Conservation (phyloP, 2,113 vertebrate genomes). For the Chaetorhynchus papuensis region DNA sequence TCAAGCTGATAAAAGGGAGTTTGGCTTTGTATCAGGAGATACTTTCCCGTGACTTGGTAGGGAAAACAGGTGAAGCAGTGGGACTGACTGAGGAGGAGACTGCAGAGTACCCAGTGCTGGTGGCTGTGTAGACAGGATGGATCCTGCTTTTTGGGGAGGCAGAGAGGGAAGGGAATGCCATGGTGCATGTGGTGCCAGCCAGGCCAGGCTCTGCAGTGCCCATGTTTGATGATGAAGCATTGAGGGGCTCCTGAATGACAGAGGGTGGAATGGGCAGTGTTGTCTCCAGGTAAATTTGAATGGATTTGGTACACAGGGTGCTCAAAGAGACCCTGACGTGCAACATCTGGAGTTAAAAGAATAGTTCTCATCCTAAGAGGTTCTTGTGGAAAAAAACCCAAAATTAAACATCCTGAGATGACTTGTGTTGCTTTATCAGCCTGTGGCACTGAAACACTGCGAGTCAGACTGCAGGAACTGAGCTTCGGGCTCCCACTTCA, state of each 20-base stretch:
- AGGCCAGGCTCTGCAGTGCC: not conserved
- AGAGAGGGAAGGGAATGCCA: not conserved
- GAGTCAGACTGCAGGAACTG: not conserved
- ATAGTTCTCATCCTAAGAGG: not conserved
- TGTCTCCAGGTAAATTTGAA: not conserved
- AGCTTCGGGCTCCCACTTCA: not conserved
- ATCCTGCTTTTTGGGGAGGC: not conserved
- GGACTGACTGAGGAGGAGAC: not conserved
- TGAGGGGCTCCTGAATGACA: not conserved
- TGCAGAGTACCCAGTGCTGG: not conserved
- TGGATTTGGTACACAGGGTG: not conserved
- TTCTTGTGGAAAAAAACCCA: not conserved
- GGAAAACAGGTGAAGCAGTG: not conserved
- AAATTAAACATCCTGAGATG: not conserved
- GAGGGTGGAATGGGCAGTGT: not conserved
- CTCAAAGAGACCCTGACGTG: not conserved
- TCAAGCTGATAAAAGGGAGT: not conserved
- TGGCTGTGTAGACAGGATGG: not conserved
- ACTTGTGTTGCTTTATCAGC: not conserved
- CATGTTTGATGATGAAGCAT: not conserved
- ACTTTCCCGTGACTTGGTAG: not conserved
- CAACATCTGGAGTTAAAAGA: not conserved
- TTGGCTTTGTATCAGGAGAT: not conserved
- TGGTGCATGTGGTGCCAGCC: not conserved
- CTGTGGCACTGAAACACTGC: not conserved